These are phyloP conservation scores for Pheosia gnoma DNA, from an alignment of 2,888 invertebrate genomes.

Conservation along the genomic window DNA sequence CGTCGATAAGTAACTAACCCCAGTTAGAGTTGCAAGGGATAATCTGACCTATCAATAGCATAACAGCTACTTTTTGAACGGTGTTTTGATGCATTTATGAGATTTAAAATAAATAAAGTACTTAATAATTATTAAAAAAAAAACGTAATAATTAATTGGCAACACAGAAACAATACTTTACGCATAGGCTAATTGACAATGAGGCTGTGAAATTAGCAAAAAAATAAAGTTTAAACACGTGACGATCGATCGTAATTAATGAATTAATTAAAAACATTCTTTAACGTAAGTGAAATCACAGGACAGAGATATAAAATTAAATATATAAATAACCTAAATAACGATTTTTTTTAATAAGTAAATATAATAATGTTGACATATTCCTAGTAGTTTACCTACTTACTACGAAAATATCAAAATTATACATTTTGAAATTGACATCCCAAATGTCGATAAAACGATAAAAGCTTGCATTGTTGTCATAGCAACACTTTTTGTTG, in stretches of 20 bases:
- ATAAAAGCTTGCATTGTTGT: no score
- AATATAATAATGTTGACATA: no score
- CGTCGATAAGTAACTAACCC: conserved; percentile 62
- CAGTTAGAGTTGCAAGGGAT: conserved; percentile 70
- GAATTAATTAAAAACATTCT: conserved; percentile 50
- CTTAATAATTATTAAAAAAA: conserved; percentile 51
- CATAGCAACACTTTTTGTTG: no score
- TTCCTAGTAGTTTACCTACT: no score
- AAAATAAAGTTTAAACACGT: conserved; percentile 64
- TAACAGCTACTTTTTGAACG: conserved; percentile 81
- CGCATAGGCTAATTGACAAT: conserved; percentile 84
- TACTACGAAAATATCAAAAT: no score
- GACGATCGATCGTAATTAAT: conserved; percentile 75
- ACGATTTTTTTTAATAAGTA: no score
- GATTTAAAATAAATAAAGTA: conserved; percentile 43
- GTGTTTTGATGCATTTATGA: conserved; percentile 82
- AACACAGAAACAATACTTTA: conserved; percentile 83
- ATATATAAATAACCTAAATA: not conserved
- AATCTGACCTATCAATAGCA: conserved; percentile 76
- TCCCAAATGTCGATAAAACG: no score
- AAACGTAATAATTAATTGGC: conserved; percentile 76
- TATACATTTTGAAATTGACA: no score
- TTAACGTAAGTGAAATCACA: conserved; percentile 66
- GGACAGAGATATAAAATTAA: conserved; percentile 51
- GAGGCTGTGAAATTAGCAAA: conserved; percentile 85